Evolutionary conservation across 2,113 vertebrate genomes (phyloP), one percentile per base, ranked within the genome.

Genomic region (Prochilodus magdalenae): DNA sequence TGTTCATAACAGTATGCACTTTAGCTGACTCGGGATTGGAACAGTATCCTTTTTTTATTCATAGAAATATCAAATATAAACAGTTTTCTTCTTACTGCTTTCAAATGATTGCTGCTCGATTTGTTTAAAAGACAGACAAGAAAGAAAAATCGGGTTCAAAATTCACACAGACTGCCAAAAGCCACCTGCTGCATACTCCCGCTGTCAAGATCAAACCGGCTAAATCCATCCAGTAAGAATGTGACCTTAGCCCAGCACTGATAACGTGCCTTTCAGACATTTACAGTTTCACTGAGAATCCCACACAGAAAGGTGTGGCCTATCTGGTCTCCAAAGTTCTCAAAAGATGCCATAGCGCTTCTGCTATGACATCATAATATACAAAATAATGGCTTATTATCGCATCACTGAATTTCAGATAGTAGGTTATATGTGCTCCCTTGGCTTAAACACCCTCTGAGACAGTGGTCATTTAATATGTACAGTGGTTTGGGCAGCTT

Each of bases 151-250:
- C 12, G 57, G 51, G 0, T 24, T 15, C 16, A 33, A 15, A 51
- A 67, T 5, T 24, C 36, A 55, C 36, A 59, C 20, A 60, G 44
- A 77, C 75, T 67, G 22, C 65, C 79, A 80, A 84, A 86, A 85
- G 74, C 18, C 71, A 83, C 77, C 72, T 86, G 82, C 86, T 81
- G 83, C 86, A 76, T n/a, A n/a, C n/a, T 79, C 63, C 57, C 65
- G 30, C 40, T 11, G 33, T 79, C 55, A 70, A 62, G 4, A 83
- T 40, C 18, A 55, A 77, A 53, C 63, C 51, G 53, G 33, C 3
- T 27, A 36, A 79, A 80, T 55, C 30, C 40, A 78, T 85, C 60
- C 75, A 70, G 55, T 77, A 29, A 79, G 73, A 83, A 85, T 40
- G 70, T 49, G 20, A 72, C 26, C 73, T 77, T 26, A 77, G 44